phyloP scores from a whole-genome alignment of 2,113 vertebrate genomes.

The Coturnix japonica region DNA sequence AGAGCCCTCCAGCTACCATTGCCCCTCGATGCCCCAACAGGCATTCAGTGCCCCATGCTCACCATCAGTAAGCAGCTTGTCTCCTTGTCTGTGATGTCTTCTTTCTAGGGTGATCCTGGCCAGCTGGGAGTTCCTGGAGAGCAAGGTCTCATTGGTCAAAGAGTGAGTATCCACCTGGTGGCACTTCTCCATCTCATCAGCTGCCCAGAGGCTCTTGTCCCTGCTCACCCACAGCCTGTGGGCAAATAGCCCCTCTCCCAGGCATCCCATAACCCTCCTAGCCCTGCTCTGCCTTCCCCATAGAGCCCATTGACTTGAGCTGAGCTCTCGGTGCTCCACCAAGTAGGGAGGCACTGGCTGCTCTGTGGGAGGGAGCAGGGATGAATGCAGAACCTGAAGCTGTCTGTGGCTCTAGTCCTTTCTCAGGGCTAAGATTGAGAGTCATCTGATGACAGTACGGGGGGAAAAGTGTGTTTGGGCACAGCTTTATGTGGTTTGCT shows the following conservation, averaged over 20 bases:
- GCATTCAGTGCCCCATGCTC: not conserved
- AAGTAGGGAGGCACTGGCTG: slow-evolving; percentile 2
- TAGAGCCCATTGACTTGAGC: not conserved
- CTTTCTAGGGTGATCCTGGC: slow-evolving; percentile 85
- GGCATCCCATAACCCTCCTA: accelerated
- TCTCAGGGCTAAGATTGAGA: not conserved
- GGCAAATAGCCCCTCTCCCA: not conserved
- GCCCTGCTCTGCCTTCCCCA: not conserved
- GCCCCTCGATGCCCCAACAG: not conserved
- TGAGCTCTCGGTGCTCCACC: not conserved
- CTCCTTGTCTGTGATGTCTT: slow-evolving; percentile 6
- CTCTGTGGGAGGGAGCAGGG: slow-evolving; percentile 14
- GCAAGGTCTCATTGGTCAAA: slow-evolving; percentile 88
- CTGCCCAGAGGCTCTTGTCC: not conserved
- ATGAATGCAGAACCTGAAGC: not conserved
- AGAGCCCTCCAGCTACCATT: not conserved
- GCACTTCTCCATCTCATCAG: not conserved
- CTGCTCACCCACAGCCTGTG: not conserved
- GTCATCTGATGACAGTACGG: not conserved
- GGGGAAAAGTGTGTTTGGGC: not conserved
- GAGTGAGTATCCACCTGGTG: slow-evolving; percentile 78
- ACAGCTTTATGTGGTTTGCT: not conserved
- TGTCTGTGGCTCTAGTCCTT: not conserved
- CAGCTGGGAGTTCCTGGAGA: slow-evolving; percentile 85
- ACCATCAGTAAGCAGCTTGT: not conserved